Conservation (phyloP, 2,113 vertebrate genomes). For the Limanda limanda region DNA sequence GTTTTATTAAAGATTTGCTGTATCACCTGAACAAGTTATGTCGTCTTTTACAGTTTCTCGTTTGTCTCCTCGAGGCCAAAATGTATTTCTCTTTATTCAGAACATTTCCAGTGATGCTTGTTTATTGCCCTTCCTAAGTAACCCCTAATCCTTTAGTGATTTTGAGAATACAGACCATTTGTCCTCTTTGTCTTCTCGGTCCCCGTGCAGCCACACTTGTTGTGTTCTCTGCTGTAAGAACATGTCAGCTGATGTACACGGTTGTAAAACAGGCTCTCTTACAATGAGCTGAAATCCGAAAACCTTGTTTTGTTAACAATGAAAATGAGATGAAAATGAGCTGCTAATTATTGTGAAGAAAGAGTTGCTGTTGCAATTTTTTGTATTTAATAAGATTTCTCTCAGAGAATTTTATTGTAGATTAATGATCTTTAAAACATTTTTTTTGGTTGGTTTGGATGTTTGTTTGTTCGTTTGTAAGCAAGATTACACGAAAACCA, state of each 20-base stretch:
- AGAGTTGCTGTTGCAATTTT: background rate
- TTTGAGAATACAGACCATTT: too few species aligned
- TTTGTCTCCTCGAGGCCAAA: background rate
- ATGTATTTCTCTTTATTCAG: background rate
- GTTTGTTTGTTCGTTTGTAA: too few species aligned
- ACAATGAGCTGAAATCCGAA: background rate
- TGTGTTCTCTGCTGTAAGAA: background rate
- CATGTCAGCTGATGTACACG: background rate
- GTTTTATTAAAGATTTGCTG: too few species aligned
- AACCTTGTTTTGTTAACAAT: background rate
- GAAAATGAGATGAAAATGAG: background rate
- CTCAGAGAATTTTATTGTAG: background rate
- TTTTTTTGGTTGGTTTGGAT: background rate
- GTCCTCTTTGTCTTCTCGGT: too few species aligned
- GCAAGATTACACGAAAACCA: too few species aligned
- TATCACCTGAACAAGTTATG: too few species aligned
- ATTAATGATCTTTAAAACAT: background rate
- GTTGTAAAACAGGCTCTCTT: background rate
- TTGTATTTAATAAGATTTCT: background rate
- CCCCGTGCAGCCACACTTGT: too few species aligned
- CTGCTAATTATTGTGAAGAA: background rate
- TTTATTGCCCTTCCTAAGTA: background rate
- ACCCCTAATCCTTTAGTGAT: too few species aligned
- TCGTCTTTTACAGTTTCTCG: background rate
- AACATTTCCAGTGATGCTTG: background rate